Base-by-base conservation (phyloP, 2,888 invertebrate genomes). In the Netelia inedita region DNA sequence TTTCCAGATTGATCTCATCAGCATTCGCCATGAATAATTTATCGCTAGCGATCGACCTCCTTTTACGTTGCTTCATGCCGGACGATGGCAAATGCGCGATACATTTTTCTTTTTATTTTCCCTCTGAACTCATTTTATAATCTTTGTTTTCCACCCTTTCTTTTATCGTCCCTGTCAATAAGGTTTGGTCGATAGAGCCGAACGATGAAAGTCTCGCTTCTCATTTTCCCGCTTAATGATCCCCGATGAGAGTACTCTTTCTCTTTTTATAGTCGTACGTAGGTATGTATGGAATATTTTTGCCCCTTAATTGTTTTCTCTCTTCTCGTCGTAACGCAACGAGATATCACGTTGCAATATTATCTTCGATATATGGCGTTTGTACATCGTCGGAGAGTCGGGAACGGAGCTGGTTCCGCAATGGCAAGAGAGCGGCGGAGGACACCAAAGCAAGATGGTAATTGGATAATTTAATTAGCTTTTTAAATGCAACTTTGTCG, bases 391-490 rank as follows among this genome's bases (percentile, higher is more conserved):
- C 19, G 9, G 21, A 57, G 19, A 19, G 9, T 57, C 16, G 53
- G 53, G 14, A 50, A 55, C 55, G 55, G 8, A 50, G 59, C 9
- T 14, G 69, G 53, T 41, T 35, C 6, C 57, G 66, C 23, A 53
- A 65, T n/a, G 16, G 59, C 23, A 55, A 23, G 43, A 76, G 72
- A 63, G 21, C 35, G 46, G 57, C 16, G 14, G 14, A 35, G 66
- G 14, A 21, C 57, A 66, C 76, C 66, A 80, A 78, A 82, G 82
- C 82, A 61, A 81, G 84, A 88, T 86, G 87, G 89, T 90, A 90
- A 90, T 90, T 89, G 89, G 88, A 90, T 90, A 89, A 92, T 88
- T 89, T 92, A 91, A 92, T 92, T 92, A 91, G 89, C 89, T 90
- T 91, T 85, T 89, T 89, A 89, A 91, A 91, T 89, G 89, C 88